Evolutionary conservation across 1,140 invertebrate genomes (phyloP).

Genomic region (Musca domestica): DNA sequence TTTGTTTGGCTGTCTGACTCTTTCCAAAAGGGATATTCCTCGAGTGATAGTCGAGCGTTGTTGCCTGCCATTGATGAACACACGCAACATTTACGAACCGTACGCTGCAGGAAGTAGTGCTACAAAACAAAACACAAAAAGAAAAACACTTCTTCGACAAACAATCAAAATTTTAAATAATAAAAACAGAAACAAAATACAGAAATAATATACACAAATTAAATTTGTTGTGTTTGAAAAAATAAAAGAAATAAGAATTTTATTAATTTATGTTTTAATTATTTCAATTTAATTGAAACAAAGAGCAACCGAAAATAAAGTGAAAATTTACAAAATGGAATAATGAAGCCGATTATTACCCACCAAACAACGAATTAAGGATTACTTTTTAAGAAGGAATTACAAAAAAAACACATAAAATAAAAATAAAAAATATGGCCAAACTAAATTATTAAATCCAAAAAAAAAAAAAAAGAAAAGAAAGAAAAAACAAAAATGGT

Average conservation of each 20-base stretch:
- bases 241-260: neutral
- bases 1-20: neutral
- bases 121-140: neutral
- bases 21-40: slow-evolving; percentile 16
- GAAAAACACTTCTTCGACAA: neutral
- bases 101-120: slow-evolving; percentile 25
- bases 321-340: neutral
- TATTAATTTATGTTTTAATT: neutral
- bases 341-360: too few relatives aligned
- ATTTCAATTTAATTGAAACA: too few relatives aligned
- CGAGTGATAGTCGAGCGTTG: slow-evolving; percentile 1
- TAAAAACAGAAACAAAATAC: too few relatives aligned
- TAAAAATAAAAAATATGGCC: too few relatives aligned
- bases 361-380: neutral
- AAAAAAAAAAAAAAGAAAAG: neutral
- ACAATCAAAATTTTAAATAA: neutral
- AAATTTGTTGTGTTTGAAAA: slow-evolving; percentile 13
- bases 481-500: neutral
- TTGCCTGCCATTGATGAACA: slow-evolving; percentile 3
- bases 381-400: neutral
- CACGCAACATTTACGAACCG: slow-evolving; percentile 24
- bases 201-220: neutral
- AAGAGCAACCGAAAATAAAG: neutral
- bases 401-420: neutral
- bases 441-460: slow-evolving; percentile 2